phyloP scores from a whole-genome alignment of 1,140 invertebrate genomes.

The Drosophila funebris region DNA sequence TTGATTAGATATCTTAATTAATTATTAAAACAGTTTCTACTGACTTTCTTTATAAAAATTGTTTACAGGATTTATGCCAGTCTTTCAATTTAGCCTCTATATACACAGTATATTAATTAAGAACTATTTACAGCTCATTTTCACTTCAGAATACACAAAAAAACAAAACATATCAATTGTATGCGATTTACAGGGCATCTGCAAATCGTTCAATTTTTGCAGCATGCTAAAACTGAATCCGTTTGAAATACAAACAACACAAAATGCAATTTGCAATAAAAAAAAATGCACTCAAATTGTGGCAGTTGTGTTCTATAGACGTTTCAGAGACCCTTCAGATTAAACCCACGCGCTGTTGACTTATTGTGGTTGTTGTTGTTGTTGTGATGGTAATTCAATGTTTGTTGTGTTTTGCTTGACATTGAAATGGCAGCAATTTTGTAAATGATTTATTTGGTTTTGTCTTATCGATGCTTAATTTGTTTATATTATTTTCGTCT shows the following conservation, averaged over 20 bases:
- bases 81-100: too few relatives aligned
- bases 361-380: conserved; percentile 41
- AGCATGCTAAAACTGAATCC: conserved; percentile 3
- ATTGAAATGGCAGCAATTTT: conserved; percentile 61
- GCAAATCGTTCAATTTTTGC: background rate
- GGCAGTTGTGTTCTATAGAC: conserved; percentile 8
- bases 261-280: conserved; percentile 28
- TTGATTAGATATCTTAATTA: too few relatives aligned
- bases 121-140: background rate
- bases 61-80: too few relatives aligned
- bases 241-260: conserved; percentile 26
- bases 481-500: conserved; percentile 11
- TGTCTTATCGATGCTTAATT: conserved; percentile 13
- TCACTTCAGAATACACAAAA: background rate
- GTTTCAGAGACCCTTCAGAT: conserved; percentile 25
- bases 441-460: conserved; percentile 30
- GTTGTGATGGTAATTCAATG: too few relatives aligned
- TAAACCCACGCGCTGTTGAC: conserved; percentile 36
- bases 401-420: conserved; percentile 42
- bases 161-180: background rate
- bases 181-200: background rate
- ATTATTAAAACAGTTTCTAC: too few relatives aligned
- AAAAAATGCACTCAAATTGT: conserved; percentile 34
- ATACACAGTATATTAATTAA: background rate
- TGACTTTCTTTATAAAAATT: too few relatives aligned